Evolutionary conservation across 2,888 invertebrate species (phyloP).

Genomic region (Diplolepis rosae): DNA sequence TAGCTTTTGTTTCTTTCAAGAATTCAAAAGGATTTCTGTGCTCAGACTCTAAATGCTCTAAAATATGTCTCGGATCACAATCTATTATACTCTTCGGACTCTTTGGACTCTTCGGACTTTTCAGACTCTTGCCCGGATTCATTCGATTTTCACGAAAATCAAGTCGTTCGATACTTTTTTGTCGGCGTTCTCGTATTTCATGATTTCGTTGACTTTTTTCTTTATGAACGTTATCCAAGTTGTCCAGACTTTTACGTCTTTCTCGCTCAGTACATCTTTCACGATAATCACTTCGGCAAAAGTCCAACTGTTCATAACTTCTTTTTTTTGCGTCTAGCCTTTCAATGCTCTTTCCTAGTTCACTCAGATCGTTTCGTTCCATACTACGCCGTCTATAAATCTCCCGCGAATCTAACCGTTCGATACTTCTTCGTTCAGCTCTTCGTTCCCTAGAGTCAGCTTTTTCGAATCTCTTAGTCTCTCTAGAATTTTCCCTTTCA

Average conservation of each 20-base stretch:
- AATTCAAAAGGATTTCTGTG: constrained; percentile 57
- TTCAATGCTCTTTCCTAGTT: constrained; percentile 65
- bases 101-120: constrained; percentile 46
- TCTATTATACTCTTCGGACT: constrained; percentile 48
- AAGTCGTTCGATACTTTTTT: constrained; percentile 36
- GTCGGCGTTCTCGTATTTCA: constrained; percentile 34
- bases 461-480: constrained; percentile 55
- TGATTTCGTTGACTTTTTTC: constrained; percentile 45
- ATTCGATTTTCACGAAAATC: constrained; percentile 48
- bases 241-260: constrained; percentile 60
- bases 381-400: constrained; percentile 50
- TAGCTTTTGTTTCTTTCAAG: constrained; percentile 55
- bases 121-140: constrained; percentile 54
- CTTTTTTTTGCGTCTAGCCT: constrained; percentile 60
- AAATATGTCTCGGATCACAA: constrained; percentile 63
- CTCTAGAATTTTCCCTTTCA: constrained; percentile 62
- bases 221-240: constrained; percentile 51
- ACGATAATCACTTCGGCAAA: constrained; percentile 51
- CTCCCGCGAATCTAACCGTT: constrained; percentile 57
- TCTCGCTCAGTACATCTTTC: constrained; percentile 62
- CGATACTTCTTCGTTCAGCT: constrained; percentile 54
- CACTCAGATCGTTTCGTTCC: constrained; percentile 58
- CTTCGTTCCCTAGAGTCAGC: constrained; percentile 58
- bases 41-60: constrained; percentile 64
- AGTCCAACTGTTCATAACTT: constrained; percentile 59